These are phyloP conservation scores for Allophyes oxyacanthae DNA, from an alignment of 2,888 invertebrate genomes.

Conservation along the genomic window DNA sequence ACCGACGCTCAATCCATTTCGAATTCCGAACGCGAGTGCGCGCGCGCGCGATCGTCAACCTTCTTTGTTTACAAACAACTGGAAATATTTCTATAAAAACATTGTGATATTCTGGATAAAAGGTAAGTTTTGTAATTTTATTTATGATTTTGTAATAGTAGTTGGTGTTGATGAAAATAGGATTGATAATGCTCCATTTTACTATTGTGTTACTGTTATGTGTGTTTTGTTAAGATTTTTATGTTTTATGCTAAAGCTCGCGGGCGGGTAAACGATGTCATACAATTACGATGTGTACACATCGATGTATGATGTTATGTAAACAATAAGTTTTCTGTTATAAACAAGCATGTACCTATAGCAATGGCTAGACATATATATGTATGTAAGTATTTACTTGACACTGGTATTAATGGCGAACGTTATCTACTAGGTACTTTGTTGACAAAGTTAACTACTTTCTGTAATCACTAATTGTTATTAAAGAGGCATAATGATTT, in stretches of 20 bases:
- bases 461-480: conserved; percentile 1
- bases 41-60: conserved; percentile 46
- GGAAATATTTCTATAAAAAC: conserved; percentile 13
- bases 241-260: conserved; percentile 17
- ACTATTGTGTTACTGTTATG: too few species aligned
- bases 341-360: not conserved
- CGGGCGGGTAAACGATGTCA: conserved; percentile 18
- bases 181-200: too few species aligned
- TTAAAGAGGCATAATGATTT: not conserved
- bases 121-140: conserved; percentile 34
- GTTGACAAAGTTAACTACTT: conserved; percentile 1
- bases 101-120: conserved; percentile 16
- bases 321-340: conserved; percentile 3
- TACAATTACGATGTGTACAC: conserved; percentile 1
- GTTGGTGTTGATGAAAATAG: too few species aligned
- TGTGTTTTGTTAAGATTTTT: conserved; percentile 10
- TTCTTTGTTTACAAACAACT: conserved; percentile 69
- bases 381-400: too few species aligned
- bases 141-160: too few species aligned
- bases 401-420: too few species aligned
- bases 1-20: conserved; percentile 42
- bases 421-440: not conserved
- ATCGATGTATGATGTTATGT: too few species aligned
- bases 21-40: conserved; percentile 28
- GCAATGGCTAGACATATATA: not conserved